A percentile compares a stretch with the other conserved stretches of the same genome.
Evolutionary conservation across 1,140 invertebrate genomes (phyloP).

Genomic region (Calliphora vicina): DNA sequence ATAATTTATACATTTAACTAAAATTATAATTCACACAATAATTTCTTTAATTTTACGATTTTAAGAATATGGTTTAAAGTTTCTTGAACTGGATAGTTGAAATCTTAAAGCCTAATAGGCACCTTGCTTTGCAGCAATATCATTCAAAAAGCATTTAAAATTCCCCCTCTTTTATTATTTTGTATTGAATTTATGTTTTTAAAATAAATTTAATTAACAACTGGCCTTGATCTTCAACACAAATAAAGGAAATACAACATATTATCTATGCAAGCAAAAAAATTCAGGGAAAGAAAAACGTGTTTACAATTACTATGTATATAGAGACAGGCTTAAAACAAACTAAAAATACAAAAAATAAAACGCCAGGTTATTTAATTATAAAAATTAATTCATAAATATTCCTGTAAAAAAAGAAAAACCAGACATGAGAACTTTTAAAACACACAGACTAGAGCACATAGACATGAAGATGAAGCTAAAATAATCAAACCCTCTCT

Average conservation of each 20-base stretch:
- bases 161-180: neutral
- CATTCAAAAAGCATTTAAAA: neutral
- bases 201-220: constrained; percentile 26
- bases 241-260: neutral
- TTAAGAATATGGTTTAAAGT: too few species aligned
- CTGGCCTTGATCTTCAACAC: constrained; percentile 7
- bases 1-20: too few species aligned
- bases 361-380: neutral
- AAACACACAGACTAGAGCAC: neutral
- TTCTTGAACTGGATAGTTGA: neutral
- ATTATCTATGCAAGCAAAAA: neutral
- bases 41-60: too few species aligned
- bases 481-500: too few species aligned
- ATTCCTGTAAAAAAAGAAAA: neutral
- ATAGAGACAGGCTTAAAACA: neutral
- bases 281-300: neutral
- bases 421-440: constrained; percentile 2
- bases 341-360: too few species aligned
- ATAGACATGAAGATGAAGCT: neutral
- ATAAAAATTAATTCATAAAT: constrained; percentile 10
- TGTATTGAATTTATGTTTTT: neutral
- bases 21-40: too few species aligned
- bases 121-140: neutral
- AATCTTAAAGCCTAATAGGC: neutral
- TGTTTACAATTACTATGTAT: constrained; percentile 10